Evolutionary conservation across 1,140 invertebrate genomes (phyloP).

Genomic region (Lucilia sericata): DNA sequence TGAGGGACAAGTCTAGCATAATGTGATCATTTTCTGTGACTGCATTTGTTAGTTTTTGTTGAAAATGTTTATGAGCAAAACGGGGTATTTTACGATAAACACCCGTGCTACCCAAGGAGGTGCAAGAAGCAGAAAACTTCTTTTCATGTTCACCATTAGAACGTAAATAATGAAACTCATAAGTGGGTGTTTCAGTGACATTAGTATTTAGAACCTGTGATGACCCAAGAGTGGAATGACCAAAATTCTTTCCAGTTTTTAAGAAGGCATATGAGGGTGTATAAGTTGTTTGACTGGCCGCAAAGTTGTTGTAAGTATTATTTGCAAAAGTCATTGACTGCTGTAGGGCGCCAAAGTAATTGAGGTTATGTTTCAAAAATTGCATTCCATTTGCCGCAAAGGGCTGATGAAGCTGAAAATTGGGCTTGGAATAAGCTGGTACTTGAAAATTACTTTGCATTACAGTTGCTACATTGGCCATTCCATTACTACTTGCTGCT

Average conservation of each 20-base stretch:
- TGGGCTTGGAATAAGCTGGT: not conserved
- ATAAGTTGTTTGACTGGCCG: not conserved
- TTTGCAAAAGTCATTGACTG: not conserved
- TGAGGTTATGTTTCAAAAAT: not conserved
- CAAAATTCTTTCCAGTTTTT: not conserved
- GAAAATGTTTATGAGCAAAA: not conserved
- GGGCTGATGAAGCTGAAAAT: not conserved
- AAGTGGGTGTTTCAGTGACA: not conserved
- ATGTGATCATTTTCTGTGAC: conserved; percentile 30
- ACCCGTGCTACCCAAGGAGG: not conserved
- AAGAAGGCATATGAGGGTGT: not conserved
- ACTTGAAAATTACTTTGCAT: not conserved
- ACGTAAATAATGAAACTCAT: conserved; percentile 22
- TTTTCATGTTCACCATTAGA: not conserved
- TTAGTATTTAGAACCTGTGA: not conserved
- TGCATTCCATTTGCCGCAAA: not conserved
- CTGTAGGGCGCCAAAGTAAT: not conserved
- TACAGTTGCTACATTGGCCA: not conserved
- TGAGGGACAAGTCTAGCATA: conserved; percentile 17
- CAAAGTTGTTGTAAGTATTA: not conserved
- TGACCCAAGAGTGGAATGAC: not conserved
- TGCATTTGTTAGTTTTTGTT: not conserved
- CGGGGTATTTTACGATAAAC: not conserved
- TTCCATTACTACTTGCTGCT: no score
- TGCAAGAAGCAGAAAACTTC: not conserved